Evolutionary conservation across 1,140 invertebrate species (phyloP).

Genomic region (Trachelipus rathkii): DNA sequence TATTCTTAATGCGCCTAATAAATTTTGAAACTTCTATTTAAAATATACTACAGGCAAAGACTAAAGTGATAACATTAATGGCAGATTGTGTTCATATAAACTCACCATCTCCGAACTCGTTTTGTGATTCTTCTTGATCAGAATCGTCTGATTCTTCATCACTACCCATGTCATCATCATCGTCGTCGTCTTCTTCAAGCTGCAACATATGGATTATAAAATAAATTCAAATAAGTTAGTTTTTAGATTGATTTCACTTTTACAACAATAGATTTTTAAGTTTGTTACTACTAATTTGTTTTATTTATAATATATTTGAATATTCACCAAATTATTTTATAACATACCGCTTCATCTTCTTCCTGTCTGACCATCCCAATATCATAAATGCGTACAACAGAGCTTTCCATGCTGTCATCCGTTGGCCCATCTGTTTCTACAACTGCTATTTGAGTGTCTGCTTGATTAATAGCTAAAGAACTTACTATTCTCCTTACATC

Average conservation of each 20-base stretch:
- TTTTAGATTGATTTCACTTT: too few relatives aligned
- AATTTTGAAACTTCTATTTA: too few relatives aligned
- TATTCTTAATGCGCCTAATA: too few relatives aligned
- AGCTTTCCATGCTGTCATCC: slow-evolving; percentile 67
- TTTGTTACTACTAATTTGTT: slow-evolving; percentile 45
- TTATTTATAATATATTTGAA: slow-evolving; percentile 53
- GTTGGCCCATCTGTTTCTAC: slow-evolving; percentile 71
- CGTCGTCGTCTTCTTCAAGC: slow-evolving; percentile 17
- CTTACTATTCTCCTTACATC: slow-evolving; percentile 43
- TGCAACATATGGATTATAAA: too few relatives aligned
- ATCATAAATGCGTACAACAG: slow-evolving; percentile 75
- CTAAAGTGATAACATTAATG: too few relatives aligned
- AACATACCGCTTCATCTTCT: slow-evolving; percentile 64
- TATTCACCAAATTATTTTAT: too few relatives aligned
- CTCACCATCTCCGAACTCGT: slow-evolving; percentile 5
- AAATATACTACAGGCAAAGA: too few relatives aligned
- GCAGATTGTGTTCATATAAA: too few relatives aligned
- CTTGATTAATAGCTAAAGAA: slow-evolving; percentile 67
- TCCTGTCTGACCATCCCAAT: slow-evolving; percentile 65
- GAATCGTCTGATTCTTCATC: neutral
- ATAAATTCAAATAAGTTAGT: too few relatives aligned
- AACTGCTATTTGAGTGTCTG: slow-evolving; percentile 72
- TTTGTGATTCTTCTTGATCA: slow-evolving; percentile 17
- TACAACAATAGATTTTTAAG: too few relatives aligned
- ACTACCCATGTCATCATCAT: slow-evolving; percentile 31